phyloP scores from a whole-genome alignment of 2,113 vertebrate species.

The Xiphophorus couchianus region DNA sequence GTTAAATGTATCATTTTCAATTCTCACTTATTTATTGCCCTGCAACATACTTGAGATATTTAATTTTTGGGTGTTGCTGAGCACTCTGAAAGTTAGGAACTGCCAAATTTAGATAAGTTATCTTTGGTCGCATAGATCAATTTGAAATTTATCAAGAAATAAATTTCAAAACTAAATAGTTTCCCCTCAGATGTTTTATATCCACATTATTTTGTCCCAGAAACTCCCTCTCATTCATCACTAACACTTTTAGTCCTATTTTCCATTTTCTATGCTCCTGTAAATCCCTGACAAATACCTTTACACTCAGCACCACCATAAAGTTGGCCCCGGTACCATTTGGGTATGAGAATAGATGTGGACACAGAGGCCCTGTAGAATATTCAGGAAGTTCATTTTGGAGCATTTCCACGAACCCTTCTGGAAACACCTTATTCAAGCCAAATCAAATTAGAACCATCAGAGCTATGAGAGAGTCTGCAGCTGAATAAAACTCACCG shows the following conservation, averaged over 20 bases:
- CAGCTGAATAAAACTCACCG: constrained; percentile 42
- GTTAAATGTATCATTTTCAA: too few species aligned
- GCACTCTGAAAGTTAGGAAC: too few species aligned
- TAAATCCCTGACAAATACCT: constrained; percentile 22
- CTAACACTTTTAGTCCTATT: neutral
- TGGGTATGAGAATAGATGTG: constrained; percentile 41
- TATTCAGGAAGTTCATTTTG: constrained; percentile 75
- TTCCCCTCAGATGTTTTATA: neutral
- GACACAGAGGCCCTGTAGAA: constrained; percentile 57
- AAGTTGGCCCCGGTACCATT: constrained; percentile 13
- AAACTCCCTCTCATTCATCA: neutral
- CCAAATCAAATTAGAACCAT: constrained; percentile 62
- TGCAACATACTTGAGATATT: too few species aligned
- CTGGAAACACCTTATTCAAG: constrained; percentile 53
- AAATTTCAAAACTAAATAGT: neutral
- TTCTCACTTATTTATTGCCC: too few species aligned
- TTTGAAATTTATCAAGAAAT: neutral
- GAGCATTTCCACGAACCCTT: constrained; percentile 59
- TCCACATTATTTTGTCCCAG: neutral
- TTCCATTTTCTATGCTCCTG: constrained; percentile 2
- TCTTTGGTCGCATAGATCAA: neutral
- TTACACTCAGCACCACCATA: constrained; percentile 7
- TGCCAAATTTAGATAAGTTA: too few species aligned
- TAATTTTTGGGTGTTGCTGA: too few species aligned
- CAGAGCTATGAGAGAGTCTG: constrained; percentile 48